A percentile compares a stretch with the other conserved stretches of the same genome.
Conservation (phyloP, 2,113 vertebrate species). For the Numenius arquata region DNA sequence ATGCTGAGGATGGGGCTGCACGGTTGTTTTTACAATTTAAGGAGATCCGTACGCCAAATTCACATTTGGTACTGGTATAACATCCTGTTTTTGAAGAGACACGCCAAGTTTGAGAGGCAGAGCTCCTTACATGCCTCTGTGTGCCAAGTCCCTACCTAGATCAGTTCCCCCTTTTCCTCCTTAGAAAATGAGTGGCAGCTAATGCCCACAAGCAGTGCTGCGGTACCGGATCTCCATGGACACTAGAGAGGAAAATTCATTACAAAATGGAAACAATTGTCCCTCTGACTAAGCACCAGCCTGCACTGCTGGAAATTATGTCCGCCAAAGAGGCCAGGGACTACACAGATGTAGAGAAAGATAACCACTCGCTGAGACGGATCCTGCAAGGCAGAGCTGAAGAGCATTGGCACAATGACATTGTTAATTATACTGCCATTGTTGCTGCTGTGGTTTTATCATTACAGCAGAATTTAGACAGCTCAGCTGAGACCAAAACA, state of each 20-base stretch:
- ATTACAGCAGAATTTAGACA: background rate
- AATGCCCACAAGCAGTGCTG: background rate
- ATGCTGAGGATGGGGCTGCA: rapidly evolving
- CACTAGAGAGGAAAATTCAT: background rate
- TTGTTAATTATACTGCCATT: background rate
- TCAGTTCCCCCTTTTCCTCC: background rate
- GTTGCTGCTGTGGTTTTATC: background rate
- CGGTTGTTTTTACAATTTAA: background rate
- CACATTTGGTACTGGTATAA: background rate
- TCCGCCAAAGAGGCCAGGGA: background rate
- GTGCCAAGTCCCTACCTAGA: background rate
- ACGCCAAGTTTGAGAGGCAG: background rate
- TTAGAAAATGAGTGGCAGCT: background rate
- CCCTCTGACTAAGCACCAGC: background rate
- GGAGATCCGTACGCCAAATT: background rate
- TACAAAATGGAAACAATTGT: background rate
- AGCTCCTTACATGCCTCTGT: background rate
- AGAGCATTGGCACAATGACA: background rate
- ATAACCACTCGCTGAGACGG: rapidly evolving
- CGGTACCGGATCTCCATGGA: background rate
- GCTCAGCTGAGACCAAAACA: background rate
- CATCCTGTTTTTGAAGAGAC: background rate
- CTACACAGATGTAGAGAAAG: background rate
- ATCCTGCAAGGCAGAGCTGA: background rate
- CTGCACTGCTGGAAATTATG: background rate